A percentile compares a stretch with the other conserved stretches of the same genome.
These are phyloP conservation scores for Adelphocoris suturalis DNA, from an alignment of 2,888 invertebrate genomes.

Conservation along the genomic window DNA sequence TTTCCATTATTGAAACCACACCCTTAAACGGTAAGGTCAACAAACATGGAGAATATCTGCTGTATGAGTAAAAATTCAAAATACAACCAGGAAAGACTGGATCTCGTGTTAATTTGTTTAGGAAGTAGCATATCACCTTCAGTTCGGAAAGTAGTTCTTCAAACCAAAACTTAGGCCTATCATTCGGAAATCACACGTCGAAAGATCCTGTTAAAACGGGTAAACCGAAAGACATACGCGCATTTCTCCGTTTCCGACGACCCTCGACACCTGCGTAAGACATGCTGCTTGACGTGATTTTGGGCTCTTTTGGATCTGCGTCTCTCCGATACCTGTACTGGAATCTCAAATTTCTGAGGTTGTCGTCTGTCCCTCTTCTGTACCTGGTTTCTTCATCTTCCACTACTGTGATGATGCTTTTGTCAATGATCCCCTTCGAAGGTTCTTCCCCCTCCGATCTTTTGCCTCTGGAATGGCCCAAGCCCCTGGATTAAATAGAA, in stretches of 20 bases:
- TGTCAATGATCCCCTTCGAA: not conserved
- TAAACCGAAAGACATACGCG: not conserved
- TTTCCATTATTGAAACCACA: not conserved
- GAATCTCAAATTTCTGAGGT: not conserved
- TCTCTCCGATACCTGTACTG: not conserved
- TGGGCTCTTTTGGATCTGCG: not conserved
- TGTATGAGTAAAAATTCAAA: too few species aligned
- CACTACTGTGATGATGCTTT: not conserved
- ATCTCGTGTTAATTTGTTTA: too few species aligned
- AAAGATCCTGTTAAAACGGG: not conserved
- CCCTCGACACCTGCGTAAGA: not conserved
- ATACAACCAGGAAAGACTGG: too few species aligned
- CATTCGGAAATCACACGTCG: not conserved
- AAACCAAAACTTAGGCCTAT: too few species aligned
- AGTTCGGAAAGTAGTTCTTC: too few species aligned
- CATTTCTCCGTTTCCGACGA: not conserved
- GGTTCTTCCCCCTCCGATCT: not conserved
- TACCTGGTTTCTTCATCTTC: not conserved
- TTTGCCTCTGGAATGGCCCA: not conserved
- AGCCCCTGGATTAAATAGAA: not conserved
- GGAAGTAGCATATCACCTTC: too few species aligned
- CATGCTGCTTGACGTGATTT: not conserved
- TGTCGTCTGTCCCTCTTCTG: constrained; percentile 12
- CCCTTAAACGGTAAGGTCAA: not conserved
- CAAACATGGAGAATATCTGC: not conserved